Percentiles rank a stretch among this genome's conserved stretches.
These are phyloP conservation scores for Drosophila bocqueti DNA, from an alignment of 1,140 invertebrate genomes.

Conservation along the genomic window DNA sequence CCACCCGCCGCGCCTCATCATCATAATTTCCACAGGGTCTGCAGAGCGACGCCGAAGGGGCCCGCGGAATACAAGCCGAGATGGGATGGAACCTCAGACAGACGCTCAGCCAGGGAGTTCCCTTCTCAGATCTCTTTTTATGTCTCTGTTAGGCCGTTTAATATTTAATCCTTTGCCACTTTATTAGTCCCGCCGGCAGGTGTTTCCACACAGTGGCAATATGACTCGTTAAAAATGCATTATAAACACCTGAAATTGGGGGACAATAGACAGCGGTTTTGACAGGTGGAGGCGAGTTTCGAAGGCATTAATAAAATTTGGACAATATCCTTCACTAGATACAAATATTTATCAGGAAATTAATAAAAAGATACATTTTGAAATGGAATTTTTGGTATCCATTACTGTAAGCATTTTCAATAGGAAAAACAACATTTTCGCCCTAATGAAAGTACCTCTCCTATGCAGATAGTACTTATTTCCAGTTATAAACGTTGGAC, in stretches of 20 bases:
- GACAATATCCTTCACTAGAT: not conserved
- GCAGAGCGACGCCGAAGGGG: constrained; percentile 5
- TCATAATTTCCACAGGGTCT: constrained; percentile 62
- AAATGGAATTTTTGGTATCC: not conserved
- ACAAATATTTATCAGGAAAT: constrained; percentile 8
- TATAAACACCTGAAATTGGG: constrained; percentile 12
- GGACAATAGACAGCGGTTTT: constrained; percentile 1
- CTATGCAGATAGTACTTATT: constrained; percentile 7
- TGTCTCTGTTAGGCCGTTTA: constrained; percentile 30
- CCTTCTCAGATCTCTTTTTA: constrained; percentile 7
- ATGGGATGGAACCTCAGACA: constrained; percentile 21
- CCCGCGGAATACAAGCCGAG: constrained; percentile 25
- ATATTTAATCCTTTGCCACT: constrained; percentile 44
- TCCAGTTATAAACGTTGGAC: constrained; percentile 11
- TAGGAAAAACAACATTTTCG: not conserved
- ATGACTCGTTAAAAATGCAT: constrained; percentile 8
- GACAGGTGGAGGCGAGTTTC: constrained; percentile 8
- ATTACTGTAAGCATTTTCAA: not conserved
- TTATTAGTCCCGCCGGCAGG: constrained; percentile 30
- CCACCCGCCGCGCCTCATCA: constrained; percentile 72
- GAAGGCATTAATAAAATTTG: not conserved
- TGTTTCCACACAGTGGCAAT: constrained; percentile 30
- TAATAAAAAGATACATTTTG: not conserved
- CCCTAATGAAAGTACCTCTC: constrained; percentile 1
- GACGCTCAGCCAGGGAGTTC: constrained; percentile 16